These are phyloP conservation scores for Drosophila subpulchrella DNA, from an alignment of 1,140 invertebrate species.

Conservation along the genomic window DNA sequence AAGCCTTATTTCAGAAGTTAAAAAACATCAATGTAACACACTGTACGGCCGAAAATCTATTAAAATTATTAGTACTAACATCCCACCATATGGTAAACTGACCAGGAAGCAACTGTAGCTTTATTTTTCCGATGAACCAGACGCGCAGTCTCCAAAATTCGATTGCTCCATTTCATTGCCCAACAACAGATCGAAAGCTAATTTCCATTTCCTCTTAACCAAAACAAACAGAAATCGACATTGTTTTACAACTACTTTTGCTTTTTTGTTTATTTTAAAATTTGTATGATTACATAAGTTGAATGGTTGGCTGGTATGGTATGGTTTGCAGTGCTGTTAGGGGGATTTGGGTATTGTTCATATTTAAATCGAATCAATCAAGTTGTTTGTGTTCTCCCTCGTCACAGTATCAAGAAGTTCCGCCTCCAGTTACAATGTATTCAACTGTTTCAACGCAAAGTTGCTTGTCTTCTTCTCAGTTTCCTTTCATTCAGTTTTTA, in stretches of 20 bases:
- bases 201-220: neutral
- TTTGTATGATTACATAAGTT: constrained; percentile 67
- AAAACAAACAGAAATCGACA: neutral
- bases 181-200: neutral
- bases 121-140: neutral
- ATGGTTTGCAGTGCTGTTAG: constrained; percentile 20
- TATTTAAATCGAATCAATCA: constrained; percentile 30
- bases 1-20: too few species aligned
- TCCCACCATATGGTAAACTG: neutral
- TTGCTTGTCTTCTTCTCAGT: constrained; percentile 4
- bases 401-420: constrained; percentile 23
- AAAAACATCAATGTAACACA: too few species aligned
- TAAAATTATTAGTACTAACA: too few species aligned
- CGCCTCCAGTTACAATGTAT: constrained; percentile 35
- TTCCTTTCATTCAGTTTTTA: constrained; percentile 5
- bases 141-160: neutral
- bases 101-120: neutral
- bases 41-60: too few species aligned
- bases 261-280: constrained; percentile 68
- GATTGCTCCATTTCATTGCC: neutral
- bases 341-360: constrained; percentile 11
- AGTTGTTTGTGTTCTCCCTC: constrained; percentile 26
- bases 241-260: constrained; percentile 65
- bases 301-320: constrained; percentile 46
- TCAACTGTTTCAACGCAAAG: constrained; percentile 42